Conservation (phyloP, 2,797 vertebrate species). For the Mareca penelope region DNA sequence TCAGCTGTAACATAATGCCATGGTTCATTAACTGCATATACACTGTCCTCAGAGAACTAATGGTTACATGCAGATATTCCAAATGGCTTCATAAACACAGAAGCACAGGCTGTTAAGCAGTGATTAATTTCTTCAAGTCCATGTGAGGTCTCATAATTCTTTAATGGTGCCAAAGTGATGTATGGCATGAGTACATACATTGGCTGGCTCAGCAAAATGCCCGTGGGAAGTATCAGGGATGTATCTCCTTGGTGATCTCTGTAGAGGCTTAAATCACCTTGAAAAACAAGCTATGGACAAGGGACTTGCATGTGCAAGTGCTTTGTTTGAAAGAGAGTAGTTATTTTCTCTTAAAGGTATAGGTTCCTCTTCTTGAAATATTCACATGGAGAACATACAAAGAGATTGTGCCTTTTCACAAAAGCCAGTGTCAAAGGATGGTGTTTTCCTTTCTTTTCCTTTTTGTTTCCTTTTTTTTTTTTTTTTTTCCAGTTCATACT, state of each 20-base stretch:
- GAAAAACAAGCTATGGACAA: conserved; percentile 40
- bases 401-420: background rate
- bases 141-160: conserved; percentile 67
- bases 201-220: conserved; percentile 73
- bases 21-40: conserved; percentile 70
- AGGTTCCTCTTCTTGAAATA: background rate
- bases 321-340: background rate
- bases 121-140: conserved; percentile 78
- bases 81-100: conserved; percentile 74
- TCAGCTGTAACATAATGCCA: conserved; percentile 38
- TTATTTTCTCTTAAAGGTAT: conserved; percentile 19
- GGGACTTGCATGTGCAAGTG: background rate
- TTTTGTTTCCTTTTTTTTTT: background rate
- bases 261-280: conserved; percentile 73
- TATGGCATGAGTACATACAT: conserved; percentile 45
- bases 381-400: background rate
- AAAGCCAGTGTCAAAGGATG: background rate
- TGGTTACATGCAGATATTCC: conserved; percentile 67
- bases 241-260: conserved; percentile 40
- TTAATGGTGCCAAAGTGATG: conserved; percentile 75
- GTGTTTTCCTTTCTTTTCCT: background rate
- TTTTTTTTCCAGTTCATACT: background rate
- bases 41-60: conserved; percentile 26
- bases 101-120: conserved; percentile 71
- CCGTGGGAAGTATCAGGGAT: conserved; percentile 30